These are phyloP conservation scores for Synaphobranchus kaupii DNA, from an alignment of 2,797 vertebrate species.

Conservation along the genomic window DNA sequence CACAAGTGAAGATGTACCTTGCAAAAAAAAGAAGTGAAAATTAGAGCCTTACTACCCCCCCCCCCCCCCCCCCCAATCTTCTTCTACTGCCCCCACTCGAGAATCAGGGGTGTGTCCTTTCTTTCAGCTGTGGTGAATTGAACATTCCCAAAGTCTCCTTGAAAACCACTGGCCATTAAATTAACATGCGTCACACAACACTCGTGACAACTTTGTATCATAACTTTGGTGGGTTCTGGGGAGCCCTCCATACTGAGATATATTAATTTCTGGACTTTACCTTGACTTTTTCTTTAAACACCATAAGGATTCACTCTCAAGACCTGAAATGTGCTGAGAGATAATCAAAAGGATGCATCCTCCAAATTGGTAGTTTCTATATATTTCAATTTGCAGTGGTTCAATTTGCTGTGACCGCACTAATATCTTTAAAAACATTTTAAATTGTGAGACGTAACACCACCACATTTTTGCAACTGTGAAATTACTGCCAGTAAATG, in stretches of 20 bases:
- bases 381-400: background rate
- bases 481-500: too few species aligned
- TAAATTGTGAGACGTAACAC: too few species aligned
- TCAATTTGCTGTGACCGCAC: background rate
- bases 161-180: background rate
- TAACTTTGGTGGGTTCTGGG: background rate
- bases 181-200: background rate
- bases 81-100: too few species aligned
- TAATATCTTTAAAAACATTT: background rate
- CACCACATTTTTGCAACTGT: too few species aligned
- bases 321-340: background rate
- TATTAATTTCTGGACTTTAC: background rate
- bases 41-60: too few species aligned
- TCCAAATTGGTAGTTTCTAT: background rate
- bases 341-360: background rate
- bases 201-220: background rate
- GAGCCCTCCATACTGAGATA: background rate
- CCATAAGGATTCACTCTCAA: background rate
- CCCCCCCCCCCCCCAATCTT: too few species aligned
- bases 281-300: background rate
- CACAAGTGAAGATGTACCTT: too few species aligned
- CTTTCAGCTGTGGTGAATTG: too few species aligned
- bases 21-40: too few species aligned
- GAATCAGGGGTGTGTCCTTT: too few species aligned
- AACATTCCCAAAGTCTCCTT: too few species aligned